Evolutionary conservation across 2,113 vertebrate species (phyloP).

Genomic region (Hymenochirus boettgeri): DNA sequence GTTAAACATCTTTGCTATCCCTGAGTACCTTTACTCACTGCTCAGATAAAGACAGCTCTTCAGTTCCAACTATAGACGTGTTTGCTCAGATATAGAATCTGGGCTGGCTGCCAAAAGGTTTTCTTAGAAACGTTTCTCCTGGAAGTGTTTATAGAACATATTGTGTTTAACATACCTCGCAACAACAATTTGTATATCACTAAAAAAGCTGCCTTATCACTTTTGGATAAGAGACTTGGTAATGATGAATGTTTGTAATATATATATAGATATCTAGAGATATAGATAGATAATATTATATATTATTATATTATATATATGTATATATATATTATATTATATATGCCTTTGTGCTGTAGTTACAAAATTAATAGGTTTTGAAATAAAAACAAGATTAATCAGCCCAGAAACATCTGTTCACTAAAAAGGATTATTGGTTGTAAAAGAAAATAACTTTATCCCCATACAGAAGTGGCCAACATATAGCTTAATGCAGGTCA

Average conservation of each 20-base stretch:
- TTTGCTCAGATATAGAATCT: neutral
- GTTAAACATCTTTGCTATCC: neutral
- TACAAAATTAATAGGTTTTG: too few species aligned
- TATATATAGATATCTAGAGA: too few species aligned
- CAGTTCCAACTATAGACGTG: neutral
- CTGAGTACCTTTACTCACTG: neutral
- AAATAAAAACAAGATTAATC: too few species aligned
- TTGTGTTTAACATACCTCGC: neutral
- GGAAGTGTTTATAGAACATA: slow-evolving; percentile 21
- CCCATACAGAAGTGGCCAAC: too few species aligned
- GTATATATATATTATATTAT: too few species aligned
- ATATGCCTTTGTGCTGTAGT: too few species aligned
- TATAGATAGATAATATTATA: too few species aligned
- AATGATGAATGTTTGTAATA: neutral
- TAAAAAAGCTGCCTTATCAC: neutral
- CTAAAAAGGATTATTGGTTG: too few species aligned
- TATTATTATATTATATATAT: too few species aligned
- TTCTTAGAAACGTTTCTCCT: slow-evolving; percentile 29
- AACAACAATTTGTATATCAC: neutral
- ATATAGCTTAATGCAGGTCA: too few species aligned
- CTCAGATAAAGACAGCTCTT: neutral
- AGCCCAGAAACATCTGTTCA: too few species aligned
- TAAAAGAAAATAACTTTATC: too few species aligned
- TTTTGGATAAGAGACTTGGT: neutral
- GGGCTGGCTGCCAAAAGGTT: slow-evolving; percentile 16